Base-by-base conservation (phyloP, 2,888 invertebrate species). In the Agriotes lineatus region DNA sequence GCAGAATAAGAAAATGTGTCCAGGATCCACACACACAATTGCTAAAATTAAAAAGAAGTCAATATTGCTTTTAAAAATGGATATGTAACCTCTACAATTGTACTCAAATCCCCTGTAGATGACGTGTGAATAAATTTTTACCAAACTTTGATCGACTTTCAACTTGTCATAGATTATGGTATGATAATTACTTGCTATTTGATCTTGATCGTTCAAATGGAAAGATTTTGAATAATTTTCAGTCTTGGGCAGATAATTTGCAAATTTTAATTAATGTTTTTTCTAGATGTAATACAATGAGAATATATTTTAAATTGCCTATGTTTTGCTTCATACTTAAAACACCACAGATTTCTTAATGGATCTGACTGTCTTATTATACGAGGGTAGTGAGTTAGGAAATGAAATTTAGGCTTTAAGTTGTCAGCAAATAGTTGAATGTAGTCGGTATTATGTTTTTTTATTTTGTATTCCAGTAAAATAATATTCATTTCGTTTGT, bases 341-440 rank as follows among this genome's bases (percentile, higher is more conserved):
- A n/a, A n/a, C n/a, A n/a, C n/a, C n/a, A n/a, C n/a, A n/a, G n/a
- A n/a, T n/a, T n/a, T n/a, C 70, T 63, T 10, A 75, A 22, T 3
- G 74, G 75, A 6, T 75, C 76, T 44, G 73, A 74, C 63, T 72
- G 56, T 37, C 70, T 57, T 35, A 76, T 74, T 18, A 74, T 50
- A 14, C 54, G 68, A 19, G 74, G 74, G 57, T 78, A 76, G 30
- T 76, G 75, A 16, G 62, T 74, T 39, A 76, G 67, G 56, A 65
- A 70, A 33, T 77, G 75, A 58, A 69, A 71, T 48, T 76, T 74
- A 12, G 72, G 74, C n/a, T n/a, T n/a, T 30, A 30, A 30, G 9
- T 30, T 30, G 9, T 6, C 9, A 6, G 30, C 4, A 4, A 9
- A 6, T 30, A 6, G 5, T n/a, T n/a, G n/a, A n/a, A n/a, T n/a